Evolutionary conservation across 2,113 vertebrate species (phyloP).

Genomic region (Steatornis caripensis): DNA sequence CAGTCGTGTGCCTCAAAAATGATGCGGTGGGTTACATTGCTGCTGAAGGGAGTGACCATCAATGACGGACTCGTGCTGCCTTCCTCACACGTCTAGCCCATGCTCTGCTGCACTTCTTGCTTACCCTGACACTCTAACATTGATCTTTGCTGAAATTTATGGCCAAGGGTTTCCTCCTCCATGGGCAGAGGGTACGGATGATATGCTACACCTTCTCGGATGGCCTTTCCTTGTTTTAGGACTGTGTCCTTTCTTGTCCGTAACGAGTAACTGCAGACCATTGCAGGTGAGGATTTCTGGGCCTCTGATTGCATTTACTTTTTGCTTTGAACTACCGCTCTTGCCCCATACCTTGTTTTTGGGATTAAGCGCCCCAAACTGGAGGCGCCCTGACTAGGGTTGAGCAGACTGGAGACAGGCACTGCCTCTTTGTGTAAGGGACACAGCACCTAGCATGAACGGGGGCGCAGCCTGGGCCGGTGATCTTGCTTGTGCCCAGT

Average conservation of each 20-base stretch:
- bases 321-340: neutral
- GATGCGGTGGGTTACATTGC: rapidly evolving
- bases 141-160: neutral
- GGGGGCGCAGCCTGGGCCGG: neutral
- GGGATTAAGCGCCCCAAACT: neutral
- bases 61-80: neutral
- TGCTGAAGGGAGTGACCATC: neutral
- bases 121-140: neutral
- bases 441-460: neutral
- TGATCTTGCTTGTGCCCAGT: neutral
- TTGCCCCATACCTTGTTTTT: neutral
- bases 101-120: neutral
- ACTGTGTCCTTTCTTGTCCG: neutral
- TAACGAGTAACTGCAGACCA: neutral
- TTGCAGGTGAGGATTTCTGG: neutral
- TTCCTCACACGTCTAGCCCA: neutral
- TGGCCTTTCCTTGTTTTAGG: neutral
- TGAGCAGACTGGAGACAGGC: neutral
- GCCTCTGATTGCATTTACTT: neutral
- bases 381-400: neutral
- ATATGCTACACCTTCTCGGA: neutral
- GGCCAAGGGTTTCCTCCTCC: neutral
- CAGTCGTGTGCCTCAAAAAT: neutral
- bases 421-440: neutral
- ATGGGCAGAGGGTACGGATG: neutral